phyloP scores from a whole-genome alignment of 2,797 vertebrate species.

The Rhinatrema bivittatum region DNA sequence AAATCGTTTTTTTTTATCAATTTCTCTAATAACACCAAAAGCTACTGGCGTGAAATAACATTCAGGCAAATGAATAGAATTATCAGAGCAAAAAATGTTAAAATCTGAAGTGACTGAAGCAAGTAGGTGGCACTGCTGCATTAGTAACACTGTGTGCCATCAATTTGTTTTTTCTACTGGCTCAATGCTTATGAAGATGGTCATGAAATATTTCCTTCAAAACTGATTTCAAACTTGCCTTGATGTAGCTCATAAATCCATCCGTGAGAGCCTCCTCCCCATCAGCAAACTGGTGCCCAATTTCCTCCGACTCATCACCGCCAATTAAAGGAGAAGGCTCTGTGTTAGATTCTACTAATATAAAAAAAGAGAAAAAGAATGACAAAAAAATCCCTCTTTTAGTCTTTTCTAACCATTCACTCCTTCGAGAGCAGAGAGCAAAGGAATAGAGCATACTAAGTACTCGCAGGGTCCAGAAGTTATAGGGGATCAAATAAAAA shows the following conservation, averaged over 20 bases:
- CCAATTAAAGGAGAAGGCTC: constrained; percentile 28
- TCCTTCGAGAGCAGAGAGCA: too few species aligned
- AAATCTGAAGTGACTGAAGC: too few species aligned
- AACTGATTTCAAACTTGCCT: constrained; percentile 54
- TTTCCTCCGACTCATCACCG: constrained; percentile 55
- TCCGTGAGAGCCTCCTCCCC: constrained; percentile 57
- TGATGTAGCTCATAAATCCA: constrained; percentile 73
- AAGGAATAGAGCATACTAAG: too few species aligned
- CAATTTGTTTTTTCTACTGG: not conserved
- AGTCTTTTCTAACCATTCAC: too few species aligned
- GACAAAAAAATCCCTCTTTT: constrained; percentile 1
- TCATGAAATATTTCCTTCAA: not conserved
- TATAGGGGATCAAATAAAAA: too few species aligned
- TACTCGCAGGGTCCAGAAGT: too few species aligned
- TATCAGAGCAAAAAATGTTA: too few species aligned
- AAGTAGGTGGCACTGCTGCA: too few species aligned
- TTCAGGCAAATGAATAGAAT: too few species aligned
- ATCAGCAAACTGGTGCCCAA: constrained; percentile 53
- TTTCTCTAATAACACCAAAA: too few species aligned
- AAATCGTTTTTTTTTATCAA: too few species aligned
- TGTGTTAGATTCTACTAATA: constrained; percentile 47
- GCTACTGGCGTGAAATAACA: too few species aligned
- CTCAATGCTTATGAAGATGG: rapidly evolving
- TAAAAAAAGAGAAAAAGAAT: not conserved
- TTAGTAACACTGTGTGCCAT: not conserved